Evolutionary conservation across 2,797 vertebrate species (phyloP).

Genomic region (Apogon hyalosoma): DNA sequence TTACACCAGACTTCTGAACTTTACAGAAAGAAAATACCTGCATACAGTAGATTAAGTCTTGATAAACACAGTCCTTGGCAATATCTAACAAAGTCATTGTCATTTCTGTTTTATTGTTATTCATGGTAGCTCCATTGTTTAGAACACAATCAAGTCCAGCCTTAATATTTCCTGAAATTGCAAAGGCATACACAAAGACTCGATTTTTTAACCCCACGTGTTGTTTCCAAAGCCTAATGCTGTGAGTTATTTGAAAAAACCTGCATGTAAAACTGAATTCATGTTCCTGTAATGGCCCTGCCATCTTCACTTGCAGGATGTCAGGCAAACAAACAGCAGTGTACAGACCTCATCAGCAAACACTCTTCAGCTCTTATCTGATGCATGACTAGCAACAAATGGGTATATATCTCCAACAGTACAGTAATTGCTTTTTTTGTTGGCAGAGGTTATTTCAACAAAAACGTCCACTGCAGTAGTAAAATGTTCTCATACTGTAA

Average conservation of each 20-base stretch:
- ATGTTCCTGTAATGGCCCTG: not conserved
- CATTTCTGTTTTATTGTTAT: not conserved
- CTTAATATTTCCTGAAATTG: not conserved
- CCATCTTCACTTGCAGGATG: not conserved
- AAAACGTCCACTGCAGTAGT: conserved; percentile 3
- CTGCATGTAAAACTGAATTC: conserved; percentile 9
- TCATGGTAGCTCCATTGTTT: not conserved
- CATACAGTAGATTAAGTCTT: not conserved
- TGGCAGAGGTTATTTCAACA: conserved; percentile 12
- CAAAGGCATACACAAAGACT: not conserved
- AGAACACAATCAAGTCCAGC: not conserved
- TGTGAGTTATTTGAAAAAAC: not conserved
- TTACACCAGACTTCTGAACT: too few species aligned
- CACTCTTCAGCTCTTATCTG: not conserved
- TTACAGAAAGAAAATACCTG: too few species aligned
- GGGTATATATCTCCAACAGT: not conserved
- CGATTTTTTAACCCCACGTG: not conserved
- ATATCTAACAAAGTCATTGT: not conserved
- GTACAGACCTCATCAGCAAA: not conserved
- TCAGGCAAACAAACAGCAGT: not conserved
- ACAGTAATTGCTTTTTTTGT: not conserved
- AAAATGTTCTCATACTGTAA: not conserved
- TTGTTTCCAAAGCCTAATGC: not conserved
- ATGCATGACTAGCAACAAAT: not conserved
- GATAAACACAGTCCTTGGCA: not conserved